Evolutionary conservation across 2,113 vertebrate genomes (phyloP).

Genomic region (Gorsachius goisagi): DNA sequence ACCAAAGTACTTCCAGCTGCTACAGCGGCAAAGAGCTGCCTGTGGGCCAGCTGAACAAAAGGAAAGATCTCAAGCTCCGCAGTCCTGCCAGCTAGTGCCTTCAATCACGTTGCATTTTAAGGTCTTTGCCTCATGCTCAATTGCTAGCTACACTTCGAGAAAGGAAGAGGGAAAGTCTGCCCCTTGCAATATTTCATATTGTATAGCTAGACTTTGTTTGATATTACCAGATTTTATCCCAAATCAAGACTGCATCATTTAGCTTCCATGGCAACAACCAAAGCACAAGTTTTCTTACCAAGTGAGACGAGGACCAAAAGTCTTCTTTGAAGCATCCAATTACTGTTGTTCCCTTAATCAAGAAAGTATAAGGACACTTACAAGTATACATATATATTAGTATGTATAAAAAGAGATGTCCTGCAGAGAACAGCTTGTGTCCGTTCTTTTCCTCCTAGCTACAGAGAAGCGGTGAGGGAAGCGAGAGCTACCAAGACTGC

Average conservation of each 20-base stretch:
- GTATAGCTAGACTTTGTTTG: fast-evolving
- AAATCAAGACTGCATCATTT: not conserved
- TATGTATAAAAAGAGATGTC: not conserved
- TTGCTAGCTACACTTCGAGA: not conserved
- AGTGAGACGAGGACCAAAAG: not conserved
- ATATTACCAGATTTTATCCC: not conserved
- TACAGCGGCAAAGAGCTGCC: not conserved
- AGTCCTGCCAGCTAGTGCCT: not conserved
- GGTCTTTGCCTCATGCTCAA: not conserved
- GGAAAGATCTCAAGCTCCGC: not conserved
- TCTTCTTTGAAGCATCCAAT: not conserved
- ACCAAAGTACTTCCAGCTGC: not conserved
- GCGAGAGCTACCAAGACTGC: not conserved
- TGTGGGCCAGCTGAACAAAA: not conserved
- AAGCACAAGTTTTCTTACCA: not conserved
- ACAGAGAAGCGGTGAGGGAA: not conserved
- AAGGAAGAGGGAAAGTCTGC: not conserved
- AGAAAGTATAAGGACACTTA: not conserved
- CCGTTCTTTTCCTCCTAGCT: not conserved
- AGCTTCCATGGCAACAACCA: not conserved
- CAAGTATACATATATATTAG: not conserved
- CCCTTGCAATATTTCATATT: not conserved
- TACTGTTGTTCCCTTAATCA: not conserved
- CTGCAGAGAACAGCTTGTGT: not conserved
- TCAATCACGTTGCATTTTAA: not conserved